phyloP scores from a whole-genome alignment of 2,113 vertebrate species.

The Pygoscelis antarcticus region DNA sequence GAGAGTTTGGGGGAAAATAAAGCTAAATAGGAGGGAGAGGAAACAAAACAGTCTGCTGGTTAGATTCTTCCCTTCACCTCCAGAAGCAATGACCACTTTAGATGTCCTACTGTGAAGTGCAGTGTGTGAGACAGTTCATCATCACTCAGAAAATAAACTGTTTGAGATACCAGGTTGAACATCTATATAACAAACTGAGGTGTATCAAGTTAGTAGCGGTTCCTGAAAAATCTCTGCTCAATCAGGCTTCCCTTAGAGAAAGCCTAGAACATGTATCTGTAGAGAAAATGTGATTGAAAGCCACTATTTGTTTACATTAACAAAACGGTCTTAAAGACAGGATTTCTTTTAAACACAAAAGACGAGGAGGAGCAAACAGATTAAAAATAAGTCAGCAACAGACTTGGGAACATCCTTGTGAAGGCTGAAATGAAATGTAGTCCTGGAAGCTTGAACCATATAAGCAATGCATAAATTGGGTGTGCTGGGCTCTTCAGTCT shows the following conservation, averaged over 20 bases:
- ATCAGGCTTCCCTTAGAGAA: not conserved
- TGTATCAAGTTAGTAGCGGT: not conserved
- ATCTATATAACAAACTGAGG: accelerated
- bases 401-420: not conserved
- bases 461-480: not conserved
- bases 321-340: not conserved
- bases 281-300: not conserved
- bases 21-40: not conserved
- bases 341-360: conserved; percentile 34
- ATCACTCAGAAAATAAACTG: not conserved
- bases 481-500: not conserved
- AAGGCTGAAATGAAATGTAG: not conserved
- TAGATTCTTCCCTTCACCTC: not conserved
- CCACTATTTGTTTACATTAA: not conserved
- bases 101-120: not conserved
- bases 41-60: not conserved
- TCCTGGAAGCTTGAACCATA: not conserved
- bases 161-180: not conserved
- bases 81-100: not conserved
- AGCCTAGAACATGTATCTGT: not conserved
- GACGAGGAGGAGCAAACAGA: conserved; percentile 44
- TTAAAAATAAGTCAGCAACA: conserved; percentile 45
- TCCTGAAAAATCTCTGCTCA: not conserved
- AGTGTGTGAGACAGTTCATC: not conserved
- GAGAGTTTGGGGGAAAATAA: not conserved